Base-by-base conservation (phyloP, 2,113 vertebrate genomes). In the Diadophis punctatus region DNA sequence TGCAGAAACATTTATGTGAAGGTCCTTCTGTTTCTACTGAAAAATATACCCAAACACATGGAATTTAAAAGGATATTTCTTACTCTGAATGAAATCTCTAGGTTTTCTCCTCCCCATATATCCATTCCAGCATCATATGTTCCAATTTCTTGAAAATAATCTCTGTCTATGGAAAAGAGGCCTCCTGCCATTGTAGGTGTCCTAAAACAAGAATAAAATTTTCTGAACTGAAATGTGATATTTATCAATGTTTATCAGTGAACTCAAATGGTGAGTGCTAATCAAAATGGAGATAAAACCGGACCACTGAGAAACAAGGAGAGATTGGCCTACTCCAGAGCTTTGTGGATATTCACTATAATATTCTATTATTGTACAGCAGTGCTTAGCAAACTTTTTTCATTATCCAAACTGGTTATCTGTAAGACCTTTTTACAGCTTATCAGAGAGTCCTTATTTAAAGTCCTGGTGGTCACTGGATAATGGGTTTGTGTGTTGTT, bases 91-190 rank as follows among this genome's bases (percentile, higher is more conserved):
- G 99, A 99, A 96, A 99, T 99, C 97, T 99, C 99, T 96, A 99
- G 97, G 97, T 99, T 99, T 97, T 99, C 99, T 96, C 99, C 99
- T 93, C 99, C 99, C 99, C 99, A 99, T 97, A 99, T 99, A 98
- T 99, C 99, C 99, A 99, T 99, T 97, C 99, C 99, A 96, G 99
- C 98, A 96, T 99, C 99, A 74, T 99, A 99, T 1, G 99, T 99
- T 96, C 99, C 99, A 92, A 99, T 99, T 97, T 99, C 98, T 95
- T 99, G 98, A 96, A 99, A 99, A 97, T 99, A 99, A 97, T 99
- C 99, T 97, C 99, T 98, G 97, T 99, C 99, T 98, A 99, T 99
- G 95, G 99, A 99, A 97, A 99, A 99, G 95, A 99, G 98, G 94
- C 99, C 99, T 94, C 99, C 99, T 93, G 99, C 99, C 99, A 99